These are phyloP conservation scores for Poeciliopsis gracilis DNA, from an alignment of 2,797 vertebrate species.

Conservation along the genomic window DNA sequence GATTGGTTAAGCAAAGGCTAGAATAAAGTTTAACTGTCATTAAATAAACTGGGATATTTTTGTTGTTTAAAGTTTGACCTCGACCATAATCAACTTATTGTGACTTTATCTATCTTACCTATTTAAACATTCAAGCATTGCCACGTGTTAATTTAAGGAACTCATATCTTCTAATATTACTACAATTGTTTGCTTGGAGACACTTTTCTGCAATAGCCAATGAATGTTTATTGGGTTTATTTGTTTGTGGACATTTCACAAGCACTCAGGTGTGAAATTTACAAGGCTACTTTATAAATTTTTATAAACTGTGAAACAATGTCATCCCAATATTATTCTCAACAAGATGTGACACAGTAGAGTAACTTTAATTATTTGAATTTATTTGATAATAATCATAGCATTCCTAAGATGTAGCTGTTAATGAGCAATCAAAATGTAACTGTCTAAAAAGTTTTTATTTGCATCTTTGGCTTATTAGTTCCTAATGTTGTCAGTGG, in stretches of 20 bases:
- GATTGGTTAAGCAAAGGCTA: slow-evolving; percentile 20
- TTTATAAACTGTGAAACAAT: slow-evolving; percentile 36
- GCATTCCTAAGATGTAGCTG: neutral
- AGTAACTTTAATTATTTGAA: neutral
- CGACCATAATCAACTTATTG: neutral
- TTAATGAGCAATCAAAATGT: neutral
- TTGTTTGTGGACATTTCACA: slow-evolving; percentile 38
- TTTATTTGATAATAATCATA: neutral
- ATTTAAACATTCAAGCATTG: neutral
- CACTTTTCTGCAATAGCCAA: slow-evolving; percentile 37
- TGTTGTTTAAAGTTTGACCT: neutral
- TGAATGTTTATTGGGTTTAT: slow-evolving; percentile 33
- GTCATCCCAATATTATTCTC: slow-evolving; percentile 20
- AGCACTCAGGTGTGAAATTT: slow-evolving; percentile 18
- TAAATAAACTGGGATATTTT: slow-evolving; percentile 1
- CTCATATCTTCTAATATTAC: slow-evolving; percentile 15
- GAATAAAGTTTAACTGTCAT: neutral
- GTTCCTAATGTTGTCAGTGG: slow-evolving; percentile 22
- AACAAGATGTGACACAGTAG: slow-evolving; percentile 17
- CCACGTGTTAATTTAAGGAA: neutral
- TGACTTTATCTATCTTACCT: neutral
- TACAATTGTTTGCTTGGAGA: slow-evolving; percentile 53
- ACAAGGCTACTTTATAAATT: slow-evolving; percentile 25
- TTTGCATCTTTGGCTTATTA: slow-evolving; percentile 6
- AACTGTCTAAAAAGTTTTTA: slow-evolving; percentile 2